These are phyloP conservation scores for Aegithalos caudatus DNA, from an alignment of 2,113 vertebrate genomes.

Conservation along the genomic window DNA sequence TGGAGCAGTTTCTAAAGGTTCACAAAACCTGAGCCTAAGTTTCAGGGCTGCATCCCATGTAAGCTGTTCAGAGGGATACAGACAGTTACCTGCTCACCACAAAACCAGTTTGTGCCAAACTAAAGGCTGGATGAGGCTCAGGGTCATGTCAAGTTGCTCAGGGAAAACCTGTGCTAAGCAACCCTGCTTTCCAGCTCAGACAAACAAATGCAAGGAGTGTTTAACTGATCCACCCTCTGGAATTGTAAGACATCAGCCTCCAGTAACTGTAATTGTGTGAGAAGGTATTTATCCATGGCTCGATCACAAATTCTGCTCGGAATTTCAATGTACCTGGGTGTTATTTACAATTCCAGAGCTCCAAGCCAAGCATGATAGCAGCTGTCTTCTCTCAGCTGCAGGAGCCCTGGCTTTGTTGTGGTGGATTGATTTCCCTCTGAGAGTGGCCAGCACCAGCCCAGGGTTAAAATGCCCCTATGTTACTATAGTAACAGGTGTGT, in stretches of 20 bases:
- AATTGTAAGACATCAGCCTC: background rate
- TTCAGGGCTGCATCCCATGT: background rate
- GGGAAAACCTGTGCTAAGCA: background rate
- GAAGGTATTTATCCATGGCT: background rate
- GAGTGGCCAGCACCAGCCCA: background rate
- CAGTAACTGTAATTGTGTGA: background rate
- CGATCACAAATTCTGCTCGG: background rate
- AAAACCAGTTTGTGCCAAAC: background rate
- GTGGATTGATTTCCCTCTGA: slow-evolving; percentile 2
- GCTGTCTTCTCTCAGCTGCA: slow-evolving; percentile 6
- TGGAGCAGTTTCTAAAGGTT: background rate
- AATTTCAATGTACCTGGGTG: background rate
- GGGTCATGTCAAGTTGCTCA: background rate
- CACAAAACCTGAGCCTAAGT: background rate
- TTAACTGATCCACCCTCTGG: background rate
- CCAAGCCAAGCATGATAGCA: background rate
- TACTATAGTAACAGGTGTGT: slow-evolving; percentile 1
- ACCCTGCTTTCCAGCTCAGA: background rate
- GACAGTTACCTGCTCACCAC: background rate
- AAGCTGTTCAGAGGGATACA: background rate
- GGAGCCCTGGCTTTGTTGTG: background rate
- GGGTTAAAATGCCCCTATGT: background rate
- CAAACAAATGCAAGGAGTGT: background rate
- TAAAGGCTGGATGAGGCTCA: background rate
- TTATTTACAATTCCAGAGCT: background rate